Conservation (phyloP, 2,888 invertebrate genomes). For the Xanthorhoe designata region DNA sequence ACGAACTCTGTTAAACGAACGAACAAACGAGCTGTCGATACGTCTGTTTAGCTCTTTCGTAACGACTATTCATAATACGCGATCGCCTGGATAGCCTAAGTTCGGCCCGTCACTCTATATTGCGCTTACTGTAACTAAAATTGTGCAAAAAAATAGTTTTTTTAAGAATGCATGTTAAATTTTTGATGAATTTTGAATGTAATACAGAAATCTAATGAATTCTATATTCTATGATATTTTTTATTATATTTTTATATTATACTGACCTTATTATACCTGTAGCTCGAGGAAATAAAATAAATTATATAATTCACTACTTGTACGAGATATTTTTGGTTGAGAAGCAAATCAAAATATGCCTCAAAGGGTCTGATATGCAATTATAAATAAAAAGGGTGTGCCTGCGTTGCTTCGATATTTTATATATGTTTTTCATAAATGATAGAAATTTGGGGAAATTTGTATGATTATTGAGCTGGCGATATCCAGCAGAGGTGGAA, state of each 20-base stretch:
- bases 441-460: slow-evolving; percentile 47
- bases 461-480: slow-evolving; percentile 48
- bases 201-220: slow-evolving; percentile 19
- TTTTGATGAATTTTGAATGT: slow-evolving; percentile 3
- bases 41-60: too few species aligned
- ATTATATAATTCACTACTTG: slow-evolving; percentile 66
- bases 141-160: too few species aligned
- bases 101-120: too few species aligned
- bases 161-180: background rate
- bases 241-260: slow-evolving; percentile 21
- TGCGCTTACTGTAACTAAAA: too few species aligned
- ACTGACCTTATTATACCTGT: slow-evolving; percentile 43
- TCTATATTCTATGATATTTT: slow-evolving; percentile 23
- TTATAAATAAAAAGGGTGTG: slow-evolving; percentile 53
- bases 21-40: too few species aligned
- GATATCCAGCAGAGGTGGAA: slow-evolving; percentile 51
- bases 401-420: slow-evolving; percentile 56
- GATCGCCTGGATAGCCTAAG: too few species aligned
- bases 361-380: slow-evolving; percentile 65
- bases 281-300: slow-evolving; percentile 40
- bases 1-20: too few species aligned
- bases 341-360: slow-evolving; percentile 74
- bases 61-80: too few species aligned
- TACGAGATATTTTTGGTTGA: slow-evolving; percentile 81
- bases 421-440: slow-evolving; percentile 79